Evolutionary conservation across 2,888 invertebrate genomes (phyloP), one percentile per base, ranked within the genome.

Genomic region (Synanthedon myopaeformis): DNA sequence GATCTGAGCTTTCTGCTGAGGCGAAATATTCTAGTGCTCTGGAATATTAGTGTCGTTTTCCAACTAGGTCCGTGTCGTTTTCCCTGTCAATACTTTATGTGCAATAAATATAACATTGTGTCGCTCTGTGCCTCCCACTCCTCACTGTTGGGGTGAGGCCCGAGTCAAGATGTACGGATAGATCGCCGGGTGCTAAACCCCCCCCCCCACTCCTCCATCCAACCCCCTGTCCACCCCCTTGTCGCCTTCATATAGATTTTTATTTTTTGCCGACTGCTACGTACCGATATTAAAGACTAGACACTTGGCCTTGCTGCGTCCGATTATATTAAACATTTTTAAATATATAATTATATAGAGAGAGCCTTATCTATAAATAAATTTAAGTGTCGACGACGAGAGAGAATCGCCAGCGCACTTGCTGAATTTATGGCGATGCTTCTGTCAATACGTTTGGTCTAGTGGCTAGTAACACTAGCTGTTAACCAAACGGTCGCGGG

Each of bases 171-270:
- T 57, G 60, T 64, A 62, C 59, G 61, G 64, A 69, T 63, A 63
- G 65, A 65, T 63, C 61, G 64, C 55, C 54, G 59, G 60, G 41
- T 50, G 54, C 52, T 13, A 45, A 45, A 13, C 52, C 41, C 51
- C 53, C 42, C 45, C 52, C 41, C 51, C 53, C 42, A 51, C 51
- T 49, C 19, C 51, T 13, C 54, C 19, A 13, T 50, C 10, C 35
- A 35, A 53, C 54, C 61, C 59, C 55, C 59, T 59, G 57, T 57
- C 60, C 66, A 59, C 67, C 69, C 56, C 62, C 59, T 69, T 72
- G 72, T 75, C 76, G 74, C 73, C 75, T 74, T 64, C 63, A 63
- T 75, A 78, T 76, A 75, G 75, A 76, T 75, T 76, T 79, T 80
- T 76, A 74, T 74, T 79, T 81, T 81, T 76, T 70, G 69, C 70